phyloP scores from a whole-genome alignment of 2,888 invertebrate genomes.

The Andricus curvator region DNA sequence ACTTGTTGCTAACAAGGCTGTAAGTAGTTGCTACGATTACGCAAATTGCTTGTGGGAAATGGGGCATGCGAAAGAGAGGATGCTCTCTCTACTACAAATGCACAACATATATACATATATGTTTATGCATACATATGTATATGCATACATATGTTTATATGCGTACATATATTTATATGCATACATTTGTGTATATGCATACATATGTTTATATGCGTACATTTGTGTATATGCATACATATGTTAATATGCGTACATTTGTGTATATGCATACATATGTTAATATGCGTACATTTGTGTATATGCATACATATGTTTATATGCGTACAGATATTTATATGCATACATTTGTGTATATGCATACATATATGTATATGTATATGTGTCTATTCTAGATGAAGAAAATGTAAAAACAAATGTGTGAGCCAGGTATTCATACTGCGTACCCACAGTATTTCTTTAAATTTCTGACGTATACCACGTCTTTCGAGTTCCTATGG shows the following conservation, averaged over 20 bases:
- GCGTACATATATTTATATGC: too few relatives aligned
- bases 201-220: too few relatives aligned
- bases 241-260: too few relatives aligned
- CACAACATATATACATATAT: neutral
- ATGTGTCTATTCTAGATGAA: neutral
- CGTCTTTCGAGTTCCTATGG: constrained; percentile 3
- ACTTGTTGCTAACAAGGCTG: constrained; percentile 54
- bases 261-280: too few relatives aligned
- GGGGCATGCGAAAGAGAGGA: constrained; percentile 65
- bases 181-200: too few relatives aligned
- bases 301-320: too few relatives aligned
- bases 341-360: too few relatives aligned
- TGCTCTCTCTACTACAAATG: constrained; percentile 50
- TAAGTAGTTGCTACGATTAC: constrained; percentile 61
- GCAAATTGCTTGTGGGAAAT: constrained; percentile 73
- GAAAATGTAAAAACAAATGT: neutral
- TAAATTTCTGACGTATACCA: neutral
- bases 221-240: too few relatives aligned
- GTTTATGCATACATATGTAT: too few relatives aligned
- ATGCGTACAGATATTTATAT: too few relatives aligned
- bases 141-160: too few relatives aligned
- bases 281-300: too few relatives aligned
- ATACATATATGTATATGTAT: neutral
- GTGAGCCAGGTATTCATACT: constrained; percentile 19
- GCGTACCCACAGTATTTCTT: neutral